Evolutionary conservation across 2,113 vertebrate genomes (phyloP).

Genomic region (Psettodes erumei): DNA sequence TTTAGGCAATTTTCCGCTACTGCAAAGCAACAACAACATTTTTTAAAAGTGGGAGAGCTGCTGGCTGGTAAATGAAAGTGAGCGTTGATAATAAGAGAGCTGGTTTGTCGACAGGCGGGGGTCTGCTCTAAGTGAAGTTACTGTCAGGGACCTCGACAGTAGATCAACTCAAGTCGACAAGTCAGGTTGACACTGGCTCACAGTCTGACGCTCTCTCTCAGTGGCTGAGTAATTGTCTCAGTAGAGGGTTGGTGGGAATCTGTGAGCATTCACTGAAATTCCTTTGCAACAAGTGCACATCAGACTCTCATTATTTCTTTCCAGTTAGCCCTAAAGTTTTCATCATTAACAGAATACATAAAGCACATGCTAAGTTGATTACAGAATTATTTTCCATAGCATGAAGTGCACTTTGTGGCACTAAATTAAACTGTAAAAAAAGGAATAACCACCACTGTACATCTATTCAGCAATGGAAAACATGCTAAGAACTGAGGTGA

Average conservation of each 20-base stretch:
- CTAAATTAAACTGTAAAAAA: background rate
- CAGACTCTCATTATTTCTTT: conserved; percentile 19
- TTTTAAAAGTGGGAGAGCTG: conserved; percentile 41
- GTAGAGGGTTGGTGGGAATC: conserved; percentile 10
- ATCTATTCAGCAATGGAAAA: conserved; percentile 8
- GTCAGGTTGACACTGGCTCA: conserved; percentile 19
- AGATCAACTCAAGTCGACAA: too few relatives aligned
- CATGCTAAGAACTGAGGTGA: conserved; percentile 16
- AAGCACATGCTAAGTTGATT: conserved; percentile 46
- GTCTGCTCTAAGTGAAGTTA: conserved; percentile 31
- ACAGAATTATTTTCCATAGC: background rate
- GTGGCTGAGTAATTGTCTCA: conserved; percentile 13
- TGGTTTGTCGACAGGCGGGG: background rate
- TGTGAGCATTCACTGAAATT: conserved; percentile 6
- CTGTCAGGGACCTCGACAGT: conserved; percentile 18
- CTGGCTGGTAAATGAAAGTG: conserved; percentile 50
- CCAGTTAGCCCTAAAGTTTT: conserved; percentile 23
- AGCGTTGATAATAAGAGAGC: conserved; percentile 26
- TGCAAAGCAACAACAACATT: conserved; percentile 71
- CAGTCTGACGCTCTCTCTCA: conserved; percentile 24
- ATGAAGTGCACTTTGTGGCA: conserved; percentile 4
- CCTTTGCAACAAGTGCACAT: conserved; percentile 20
- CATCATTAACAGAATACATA: conserved; percentile 34
- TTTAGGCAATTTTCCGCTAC: conserved; percentile 79
- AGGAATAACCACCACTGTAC: background rate